Conservation (phyloP, 37 sponge, comb jelly and placozoan species). For the Ianthella basta region DNA sequence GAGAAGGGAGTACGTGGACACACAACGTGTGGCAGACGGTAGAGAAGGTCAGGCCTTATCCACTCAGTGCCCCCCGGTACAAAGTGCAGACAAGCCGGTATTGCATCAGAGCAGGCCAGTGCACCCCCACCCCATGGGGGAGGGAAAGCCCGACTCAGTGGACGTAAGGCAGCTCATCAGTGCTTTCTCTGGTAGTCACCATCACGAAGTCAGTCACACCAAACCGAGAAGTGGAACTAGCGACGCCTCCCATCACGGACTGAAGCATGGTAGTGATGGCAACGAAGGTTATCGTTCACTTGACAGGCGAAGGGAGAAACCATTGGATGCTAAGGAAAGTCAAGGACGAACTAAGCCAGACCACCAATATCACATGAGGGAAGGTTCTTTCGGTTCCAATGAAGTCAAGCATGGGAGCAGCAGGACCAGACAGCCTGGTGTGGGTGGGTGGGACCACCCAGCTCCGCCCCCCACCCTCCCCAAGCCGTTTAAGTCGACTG, state of each 20-base stretch:
- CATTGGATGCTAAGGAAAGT: neutral
- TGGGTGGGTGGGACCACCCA: slow-evolving; percentile 20
- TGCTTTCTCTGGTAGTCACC: neutral
- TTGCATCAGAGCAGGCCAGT: neutral
- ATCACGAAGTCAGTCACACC: neutral
- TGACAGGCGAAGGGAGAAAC: slow-evolving; percentile 6
- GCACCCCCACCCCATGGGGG: neutral
- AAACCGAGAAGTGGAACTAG: neutral
- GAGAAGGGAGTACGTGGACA: neutral
- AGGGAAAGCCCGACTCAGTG: neutral
- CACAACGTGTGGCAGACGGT: neutral
- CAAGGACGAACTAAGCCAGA: neutral
- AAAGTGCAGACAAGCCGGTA: neutral
- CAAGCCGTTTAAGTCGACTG: neutral
- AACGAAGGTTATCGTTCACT: slow-evolving; percentile 3
- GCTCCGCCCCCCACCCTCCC: slow-evolving; percentile 7
- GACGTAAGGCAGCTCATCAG: neutral
- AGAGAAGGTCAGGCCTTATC: neutral
- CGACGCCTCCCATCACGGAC: neutral
- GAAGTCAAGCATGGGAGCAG: neutral
- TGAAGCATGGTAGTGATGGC: neutral
- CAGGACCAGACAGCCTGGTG: neutral
- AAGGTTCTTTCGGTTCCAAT: neutral
- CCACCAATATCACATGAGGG: neutral
- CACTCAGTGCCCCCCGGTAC: neutral